Conservation (phyloP, 2,888 invertebrate species). For the Ptilodon capucinus region DNA sequence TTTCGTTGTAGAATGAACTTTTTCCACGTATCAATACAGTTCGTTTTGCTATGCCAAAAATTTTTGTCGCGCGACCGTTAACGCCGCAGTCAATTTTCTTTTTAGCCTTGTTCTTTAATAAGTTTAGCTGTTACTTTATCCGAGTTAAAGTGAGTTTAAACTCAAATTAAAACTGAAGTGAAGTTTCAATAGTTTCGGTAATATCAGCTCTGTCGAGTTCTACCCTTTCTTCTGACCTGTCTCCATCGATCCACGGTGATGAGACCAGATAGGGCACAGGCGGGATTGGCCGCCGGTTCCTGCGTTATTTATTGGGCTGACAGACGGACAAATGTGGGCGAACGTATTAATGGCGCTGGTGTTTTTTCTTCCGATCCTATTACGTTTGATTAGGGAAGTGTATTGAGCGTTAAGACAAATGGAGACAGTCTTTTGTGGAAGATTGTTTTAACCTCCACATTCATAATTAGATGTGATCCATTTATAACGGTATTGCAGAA, state of each 20-base stretch:
- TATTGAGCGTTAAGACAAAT: constrained; percentile 29
- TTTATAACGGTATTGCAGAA: too few species aligned
- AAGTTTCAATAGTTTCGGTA: constrained; percentile 4
- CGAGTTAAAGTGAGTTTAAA: too few species aligned
- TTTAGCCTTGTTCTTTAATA: too few species aligned
- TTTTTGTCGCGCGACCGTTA: too few species aligned
- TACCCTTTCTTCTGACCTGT: constrained; percentile 44
- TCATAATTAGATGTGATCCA: too few species aligned
- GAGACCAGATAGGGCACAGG: constrained; percentile 76
- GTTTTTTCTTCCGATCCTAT: constrained; percentile 60
- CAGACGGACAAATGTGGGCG: constrained; percentile 75
- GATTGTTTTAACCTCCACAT: too few species aligned
- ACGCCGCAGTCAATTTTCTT: too few species aligned
- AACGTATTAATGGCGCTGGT: constrained; percentile 58
- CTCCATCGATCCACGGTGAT: constrained; percentile 68
- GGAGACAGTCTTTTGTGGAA: not conserved
- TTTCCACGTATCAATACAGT: too few species aligned
- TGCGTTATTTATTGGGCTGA: constrained; percentile 75
- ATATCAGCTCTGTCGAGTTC: constrained; percentile 39
- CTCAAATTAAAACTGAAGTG: too few species aligned
- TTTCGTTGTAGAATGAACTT: too few species aligned
- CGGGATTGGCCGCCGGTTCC: constrained; percentile 68
- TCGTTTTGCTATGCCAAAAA: too few species aligned
- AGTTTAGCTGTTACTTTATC: too few species aligned
- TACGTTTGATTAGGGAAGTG: constrained; percentile 58